Evolutionary conservation across 2,113 vertebrate genomes (phyloP).

Genomic region (Melanostigma gelatinosum): DNA sequence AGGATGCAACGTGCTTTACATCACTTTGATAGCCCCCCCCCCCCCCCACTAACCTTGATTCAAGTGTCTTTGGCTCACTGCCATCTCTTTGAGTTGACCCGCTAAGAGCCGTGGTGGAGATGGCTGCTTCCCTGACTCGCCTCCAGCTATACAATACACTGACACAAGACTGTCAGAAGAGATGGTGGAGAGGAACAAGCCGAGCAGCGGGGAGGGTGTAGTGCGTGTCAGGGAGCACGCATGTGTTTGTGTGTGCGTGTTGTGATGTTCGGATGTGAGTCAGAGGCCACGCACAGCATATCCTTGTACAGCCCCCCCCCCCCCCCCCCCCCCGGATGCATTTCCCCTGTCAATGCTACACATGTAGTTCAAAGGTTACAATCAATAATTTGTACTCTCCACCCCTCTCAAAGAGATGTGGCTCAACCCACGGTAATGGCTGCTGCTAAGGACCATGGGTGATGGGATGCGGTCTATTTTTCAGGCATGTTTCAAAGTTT

Average conservation of each 20-base stretch:
- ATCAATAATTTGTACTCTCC: constrained; percentile 70
- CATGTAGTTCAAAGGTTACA: constrained; percentile 77
- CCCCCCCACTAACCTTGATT: constrained; percentile 61
- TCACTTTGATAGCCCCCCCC: constrained; percentile 55
- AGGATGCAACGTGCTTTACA: constrained; percentile 55
- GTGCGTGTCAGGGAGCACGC: constrained; percentile 42
- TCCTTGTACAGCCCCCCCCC: neutral
- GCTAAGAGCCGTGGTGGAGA: constrained; percentile 62
- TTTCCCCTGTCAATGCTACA: constrained; percentile 68
- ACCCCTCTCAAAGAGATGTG: constrained; percentile 43
- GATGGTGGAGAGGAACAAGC: constrained; percentile 45
- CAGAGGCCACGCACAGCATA: constrained; percentile 36
- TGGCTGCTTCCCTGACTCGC: constrained; percentile 58
- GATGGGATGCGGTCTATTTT: constrained; percentile 57
- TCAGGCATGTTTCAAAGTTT: constrained; percentile 55
- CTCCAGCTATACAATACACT: constrained; percentile 67
- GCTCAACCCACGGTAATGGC: constrained; percentile 49
- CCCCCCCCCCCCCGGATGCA: constrained; percentile 43
- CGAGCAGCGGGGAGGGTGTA: constrained; percentile 29
- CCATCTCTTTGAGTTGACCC: constrained; percentile 66
- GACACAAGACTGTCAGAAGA: constrained; percentile 53
- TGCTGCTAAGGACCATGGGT: constrained; percentile 58
- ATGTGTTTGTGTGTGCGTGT: constrained; percentile 13
- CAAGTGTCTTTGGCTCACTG: constrained; percentile 57
- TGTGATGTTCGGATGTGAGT: constrained; percentile 32